Conservation (phyloP, 2,888 invertebrate species). For the Seira sanloemensis region DNA sequence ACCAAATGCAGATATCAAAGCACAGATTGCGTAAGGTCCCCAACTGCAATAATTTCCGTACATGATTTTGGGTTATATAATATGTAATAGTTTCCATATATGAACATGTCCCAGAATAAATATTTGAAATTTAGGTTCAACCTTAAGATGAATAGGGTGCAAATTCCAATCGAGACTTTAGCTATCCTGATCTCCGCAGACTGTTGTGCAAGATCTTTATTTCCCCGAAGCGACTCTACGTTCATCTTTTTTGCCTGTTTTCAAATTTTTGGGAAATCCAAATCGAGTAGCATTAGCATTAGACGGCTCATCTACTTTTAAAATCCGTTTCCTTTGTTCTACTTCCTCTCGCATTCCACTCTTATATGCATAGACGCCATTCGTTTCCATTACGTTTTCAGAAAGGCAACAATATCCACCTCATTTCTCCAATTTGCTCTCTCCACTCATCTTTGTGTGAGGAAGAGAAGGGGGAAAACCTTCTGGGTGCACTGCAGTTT, state of each 20-base stretch:
- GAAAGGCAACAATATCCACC: background rate
- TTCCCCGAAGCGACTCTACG: conserved; percentile 86
- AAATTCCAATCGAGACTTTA: conserved; percentile 76
- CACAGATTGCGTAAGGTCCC: conserved; percentile 91
- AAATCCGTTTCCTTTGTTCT: background rate
- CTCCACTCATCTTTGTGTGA: background rate
- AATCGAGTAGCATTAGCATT: too few relatives aligned
- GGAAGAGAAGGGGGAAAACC: background rate
- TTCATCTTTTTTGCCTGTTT: conserved; percentile 91
- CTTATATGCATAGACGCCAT: background rate
- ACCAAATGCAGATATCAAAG: conserved; percentile 89
- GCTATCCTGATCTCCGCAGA: conserved; percentile 91
- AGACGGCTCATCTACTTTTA: background rate
- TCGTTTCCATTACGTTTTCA: background rate
- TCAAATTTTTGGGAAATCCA: background rate
- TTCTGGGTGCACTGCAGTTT: background rate
- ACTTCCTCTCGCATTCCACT: background rate
- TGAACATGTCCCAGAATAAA: too few relatives aligned
- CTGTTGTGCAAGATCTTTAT: conserved; percentile 82
- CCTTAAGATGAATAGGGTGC: background rate
- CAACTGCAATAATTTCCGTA: too few relatives aligned
- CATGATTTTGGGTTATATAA: too few relatives aligned
- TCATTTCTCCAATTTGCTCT: background rate
- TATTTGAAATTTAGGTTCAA: too few relatives aligned
- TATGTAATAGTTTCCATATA: too few relatives aligned